phyloP scores from a whole-genome alignment of 2,888 invertebrate genomes.

The Euzophera pinguis region DNA sequence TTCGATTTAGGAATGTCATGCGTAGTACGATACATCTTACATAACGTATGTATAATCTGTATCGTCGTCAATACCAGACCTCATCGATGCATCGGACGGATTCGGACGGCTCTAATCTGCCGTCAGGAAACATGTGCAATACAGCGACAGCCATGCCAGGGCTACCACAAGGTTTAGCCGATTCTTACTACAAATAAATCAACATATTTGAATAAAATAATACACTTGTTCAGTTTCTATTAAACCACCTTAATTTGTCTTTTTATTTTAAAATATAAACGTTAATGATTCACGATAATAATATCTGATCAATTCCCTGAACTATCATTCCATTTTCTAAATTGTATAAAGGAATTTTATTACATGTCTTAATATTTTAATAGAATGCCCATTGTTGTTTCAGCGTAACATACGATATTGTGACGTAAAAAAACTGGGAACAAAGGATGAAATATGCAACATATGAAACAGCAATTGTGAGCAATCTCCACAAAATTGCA shows the following conservation, averaged over 20 bases:
- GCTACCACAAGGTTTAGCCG: background rate
- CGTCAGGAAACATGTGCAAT: background rate
- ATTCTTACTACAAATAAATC: background rate
- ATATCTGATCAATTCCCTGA: too few species aligned
- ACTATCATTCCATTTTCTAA: background rate
- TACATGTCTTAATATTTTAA: background rate
- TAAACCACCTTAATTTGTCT: too few species aligned
- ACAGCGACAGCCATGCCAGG: background rate
- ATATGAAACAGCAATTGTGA: conserved; percentile 37
- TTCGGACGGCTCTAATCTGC: background rate
- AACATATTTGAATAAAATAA: too few species aligned
- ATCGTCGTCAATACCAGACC: background rate
- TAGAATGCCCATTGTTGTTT: background rate
- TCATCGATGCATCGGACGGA: background rate
- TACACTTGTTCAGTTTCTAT: too few species aligned
- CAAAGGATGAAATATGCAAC: conserved; percentile 39
- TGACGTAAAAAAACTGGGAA: conserved; percentile 22
- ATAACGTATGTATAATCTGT: background rate
- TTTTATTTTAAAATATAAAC: too few species aligned
- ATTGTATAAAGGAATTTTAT: background rate
- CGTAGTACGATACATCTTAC: too few species aligned
- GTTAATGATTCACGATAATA: too few species aligned
- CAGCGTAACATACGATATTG: background rate
- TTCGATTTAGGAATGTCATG: too few species aligned
- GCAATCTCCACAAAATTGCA: conserved; percentile 42